phyloP scores from a whole-genome alignment of 2,888 invertebrate species.

The Psylliodes chrysocephalus region DNA sequence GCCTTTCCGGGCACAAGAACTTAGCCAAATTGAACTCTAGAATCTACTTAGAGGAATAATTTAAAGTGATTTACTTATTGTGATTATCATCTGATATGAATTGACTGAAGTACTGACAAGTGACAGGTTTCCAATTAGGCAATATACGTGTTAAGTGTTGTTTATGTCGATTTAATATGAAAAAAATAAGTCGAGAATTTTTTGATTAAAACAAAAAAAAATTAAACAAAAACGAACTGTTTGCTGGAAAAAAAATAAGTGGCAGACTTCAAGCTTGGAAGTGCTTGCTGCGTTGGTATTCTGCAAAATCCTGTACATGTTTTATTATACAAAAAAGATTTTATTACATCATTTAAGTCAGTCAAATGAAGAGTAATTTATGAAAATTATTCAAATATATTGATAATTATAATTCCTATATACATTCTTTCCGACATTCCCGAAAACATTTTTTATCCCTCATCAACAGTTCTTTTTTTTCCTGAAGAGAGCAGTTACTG shows the following conservation, averaged over 20 bases:
- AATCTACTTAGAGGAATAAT: constrained; percentile 21
- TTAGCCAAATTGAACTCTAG: constrained; percentile 13
- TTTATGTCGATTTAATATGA: constrained; percentile 43
- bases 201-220: constrained; percentile 13
- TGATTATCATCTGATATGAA: constrained; percentile 41
- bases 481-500: no score
- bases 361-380: constrained; percentile 61
- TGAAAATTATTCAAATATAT: constrained; percentile 62
- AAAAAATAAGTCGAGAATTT: constrained; percentile 36
- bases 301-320: constrained; percentile 41
- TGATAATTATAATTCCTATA: constrained; percentile 59
- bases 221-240: constrained; percentile 17
- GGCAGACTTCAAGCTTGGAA: constrained; percentile 52
- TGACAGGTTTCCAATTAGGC: constrained; percentile 41
- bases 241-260: constrained; percentile 28
- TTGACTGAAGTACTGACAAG: constrained; percentile 22
- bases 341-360: constrained; percentile 57
- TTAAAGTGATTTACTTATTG: constrained; percentile 39
- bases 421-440: constrained; percentile 14
- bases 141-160: constrained; percentile 45
- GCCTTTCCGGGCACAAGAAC: constrained; percentile 18
- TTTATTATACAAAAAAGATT: constrained; percentile 48
- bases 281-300: constrained; percentile 51
- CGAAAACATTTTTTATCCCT: no score
- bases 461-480: no score